Base-by-base conservation (phyloP, 2,113 vertebrate species). In the Pelvicachromis taeniatus region DNA sequence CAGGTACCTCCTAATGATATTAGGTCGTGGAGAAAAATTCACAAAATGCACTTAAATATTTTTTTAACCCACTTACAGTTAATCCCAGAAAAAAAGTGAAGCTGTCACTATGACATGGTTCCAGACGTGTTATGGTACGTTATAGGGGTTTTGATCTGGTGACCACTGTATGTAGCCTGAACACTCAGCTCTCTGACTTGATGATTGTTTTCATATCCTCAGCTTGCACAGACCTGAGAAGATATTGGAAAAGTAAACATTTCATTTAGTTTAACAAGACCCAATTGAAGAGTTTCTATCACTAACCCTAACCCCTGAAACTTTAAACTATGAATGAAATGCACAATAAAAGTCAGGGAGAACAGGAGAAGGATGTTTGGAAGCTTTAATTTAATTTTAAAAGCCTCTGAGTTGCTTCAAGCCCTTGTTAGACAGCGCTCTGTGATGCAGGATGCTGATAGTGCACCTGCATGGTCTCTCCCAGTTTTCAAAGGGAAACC, bases 401-500 rank as follows among this genome's bases (percentile, higher is more conserved):
- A 6, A 40, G n/a, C 9, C 23, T 1, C 38, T 40, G 9, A 55
- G 48, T 11, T 11, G 16, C 13, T 75, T 42, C 19, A 11, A 6
- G 31, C 52, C n/a, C 12, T 65, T 23, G 48, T 6, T 52, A 40
- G 50, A 33, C 52, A 35, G 48, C 80, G n/a, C 26, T 8, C 23
- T 54, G 68, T 55, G 54, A 78, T 54, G 23, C 16, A 29, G 33
- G n/a, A 61, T 78, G 81, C 83, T 78, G 80, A 85, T 3, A 1
- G 10, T 82, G 82, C 65, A 84, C 23, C 81, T 73, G 53, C 23
- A 38, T 10, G 23, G 58, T 78, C 59, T 82, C 50, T 33, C 68
- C 48, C 21, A 10, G 58, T 82, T 52, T 82, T 84, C 68, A 86
- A 81, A 88, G 88, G 93, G 90, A 92, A 92, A 63, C 82, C 86